Conservation (phyloP, 2,113 vertebrate species). For the Hymenochirus boettgeri region DNA sequence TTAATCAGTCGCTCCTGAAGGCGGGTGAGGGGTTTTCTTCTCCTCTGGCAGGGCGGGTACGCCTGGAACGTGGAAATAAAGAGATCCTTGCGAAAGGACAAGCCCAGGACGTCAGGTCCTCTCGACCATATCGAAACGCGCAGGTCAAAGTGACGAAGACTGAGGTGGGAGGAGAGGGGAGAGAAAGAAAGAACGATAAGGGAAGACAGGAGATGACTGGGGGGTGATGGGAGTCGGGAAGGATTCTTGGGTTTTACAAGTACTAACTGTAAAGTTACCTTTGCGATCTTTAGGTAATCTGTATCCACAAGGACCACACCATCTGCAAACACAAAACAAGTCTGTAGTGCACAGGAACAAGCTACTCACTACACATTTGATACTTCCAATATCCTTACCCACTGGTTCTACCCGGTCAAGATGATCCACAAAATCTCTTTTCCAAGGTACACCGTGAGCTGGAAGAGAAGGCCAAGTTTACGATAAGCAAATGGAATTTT, state of each 20-base stretch:
- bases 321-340: constrained; percentile 51
- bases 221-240: constrained; percentile 71
- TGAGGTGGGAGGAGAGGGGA: constrained; percentile 43
- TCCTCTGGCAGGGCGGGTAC: constrained; percentile 76
- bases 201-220: constrained; percentile 72
- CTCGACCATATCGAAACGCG: constrained; percentile 91
- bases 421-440: constrained; percentile 88
- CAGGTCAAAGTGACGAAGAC: constrained; percentile 92
- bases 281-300: constrained; percentile 81
- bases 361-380: not conserved
- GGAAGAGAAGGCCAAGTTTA: constrained; percentile 23
- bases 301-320: constrained; percentile 78
- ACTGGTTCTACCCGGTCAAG: constrained; percentile 85
- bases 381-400: constrained; percentile 60
- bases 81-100: constrained; percentile 92
- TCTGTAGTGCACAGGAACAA: no score
- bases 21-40: constrained; percentile 77
- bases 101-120: constrained; percentile 90
- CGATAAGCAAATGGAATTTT: no score
- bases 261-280: no score
- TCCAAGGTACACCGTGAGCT: constrained; percentile 86
- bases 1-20: constrained; percentile 92
- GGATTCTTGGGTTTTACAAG: no score
- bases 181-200: not conserved
- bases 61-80: constrained; percentile 85